Base-by-base conservation (phyloP, 2,113 vertebrate species). In the Gavialis gangeticus region DNA sequence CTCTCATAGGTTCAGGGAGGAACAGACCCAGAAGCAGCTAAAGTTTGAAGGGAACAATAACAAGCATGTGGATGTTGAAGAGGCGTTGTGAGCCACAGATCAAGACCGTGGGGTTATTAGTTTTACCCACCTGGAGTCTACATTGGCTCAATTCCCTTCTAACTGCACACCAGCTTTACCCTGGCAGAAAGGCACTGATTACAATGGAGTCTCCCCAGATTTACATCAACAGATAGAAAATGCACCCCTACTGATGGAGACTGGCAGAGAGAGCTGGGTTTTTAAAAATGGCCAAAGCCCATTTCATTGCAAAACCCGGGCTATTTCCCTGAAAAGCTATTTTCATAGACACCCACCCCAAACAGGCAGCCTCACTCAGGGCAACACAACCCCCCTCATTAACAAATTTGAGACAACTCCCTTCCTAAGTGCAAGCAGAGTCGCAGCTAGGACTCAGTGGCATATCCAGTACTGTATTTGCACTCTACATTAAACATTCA, bases 401-500 rank as follows among this genome's bases (percentile, higher is more conserved):
- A 64, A 12, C n/a, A 15, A 3, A 81, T 90, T 64, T 89, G 55
- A 19, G 54, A 3, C 10, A 9, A 46, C 46, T 46, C 9, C 46
- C 46, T 46, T 9, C 46, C 46, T 46, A 8, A 46, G 46, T 46
- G 46, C 7, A 46, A 46, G 46, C 46, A 46, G 46, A 46, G 46
- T 46, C 46, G 66, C 92, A 93, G 63, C 75, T 90, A 85, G 87
- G 79, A 78, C 73, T 89, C 69, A 87, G 46, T 89, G 63, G 67
- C 10, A 1, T 81, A 79, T 85, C 77, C 57, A 34, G 25, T 17
- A 19, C 14, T 59, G 30, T 73, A 88, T 91, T 83, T 94, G 82
- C 90, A 92, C 84, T 75, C 87, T 92, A 63, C 16, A 85, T 93
- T 94, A 22, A 46, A 92, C 95, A 92, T 80, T 91, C 66, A 46